Percentiles rank a stretch among this genome's conserved stretches.
Conservation (phyloP, 2,888 invertebrate genomes). For the Pimpla rufipes region DNA sequence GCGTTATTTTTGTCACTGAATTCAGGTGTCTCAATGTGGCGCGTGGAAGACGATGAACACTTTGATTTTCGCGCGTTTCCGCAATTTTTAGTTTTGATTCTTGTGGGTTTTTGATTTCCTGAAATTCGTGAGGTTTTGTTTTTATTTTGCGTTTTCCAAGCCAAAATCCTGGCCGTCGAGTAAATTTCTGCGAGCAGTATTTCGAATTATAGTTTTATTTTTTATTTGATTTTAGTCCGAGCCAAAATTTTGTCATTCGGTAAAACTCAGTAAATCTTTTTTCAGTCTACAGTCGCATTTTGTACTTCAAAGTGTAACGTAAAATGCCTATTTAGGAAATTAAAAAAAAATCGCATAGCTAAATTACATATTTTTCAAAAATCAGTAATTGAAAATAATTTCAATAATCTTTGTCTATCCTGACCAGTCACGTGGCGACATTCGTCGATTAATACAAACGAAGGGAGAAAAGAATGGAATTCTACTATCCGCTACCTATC, state of each 20-base stretch:
- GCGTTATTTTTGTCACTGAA: constrained; percentile 20
- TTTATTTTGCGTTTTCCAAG: neutral
- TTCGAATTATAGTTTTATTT: neutral
- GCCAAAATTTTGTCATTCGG: too few species aligned
- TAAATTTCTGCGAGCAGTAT: constrained; percentile 32
- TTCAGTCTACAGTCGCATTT: neutral
- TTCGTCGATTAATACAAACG: neutral
- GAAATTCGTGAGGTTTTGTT: constrained; percentile 11
- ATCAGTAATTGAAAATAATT: too few species aligned
- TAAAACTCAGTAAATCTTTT: too few species aligned
- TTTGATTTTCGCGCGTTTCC: constrained; percentile 26
- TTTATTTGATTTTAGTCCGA: too few species aligned
- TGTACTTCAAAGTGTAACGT: too few species aligned
- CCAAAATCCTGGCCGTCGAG: neutral
- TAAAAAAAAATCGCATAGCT: too few species aligned
- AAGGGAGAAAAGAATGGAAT: too few species aligned
- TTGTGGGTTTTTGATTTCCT: constrained; percentile 4
- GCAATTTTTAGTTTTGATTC: constrained; percentile 14
- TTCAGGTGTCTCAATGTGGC: neutral
- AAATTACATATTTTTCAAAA: too few species aligned
- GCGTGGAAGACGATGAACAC: constrained; percentile 59
- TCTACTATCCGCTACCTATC: too few species aligned
- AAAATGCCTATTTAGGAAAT: too few species aligned
- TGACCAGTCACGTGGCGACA: too few species aligned
- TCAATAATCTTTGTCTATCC: too few species aligned